These are phyloP conservation scores for Byasa hedistus DNA, from an alignment of 2,888 invertebrate species.

Conservation along the genomic window DNA sequence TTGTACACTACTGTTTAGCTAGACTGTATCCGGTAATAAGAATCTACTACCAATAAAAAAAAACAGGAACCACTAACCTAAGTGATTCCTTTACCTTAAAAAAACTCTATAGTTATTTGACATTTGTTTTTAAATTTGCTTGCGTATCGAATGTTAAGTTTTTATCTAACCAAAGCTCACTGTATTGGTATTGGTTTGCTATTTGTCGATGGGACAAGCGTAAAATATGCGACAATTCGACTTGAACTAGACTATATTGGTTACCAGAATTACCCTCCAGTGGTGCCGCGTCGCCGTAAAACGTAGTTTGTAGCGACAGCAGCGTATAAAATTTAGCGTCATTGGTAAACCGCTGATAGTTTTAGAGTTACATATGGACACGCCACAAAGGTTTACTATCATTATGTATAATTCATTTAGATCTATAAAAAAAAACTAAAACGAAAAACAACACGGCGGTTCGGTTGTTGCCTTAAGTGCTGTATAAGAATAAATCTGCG, in stretches of 20 bases:
- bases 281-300: not conserved
- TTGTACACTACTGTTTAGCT: no score
- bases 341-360: constrained; percentile 1
- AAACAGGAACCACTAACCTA: no score
- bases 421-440: not conserved
- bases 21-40: no score
- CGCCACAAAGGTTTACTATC: not conserved
- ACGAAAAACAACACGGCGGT: not conserved
- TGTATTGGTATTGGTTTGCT: not conserved
- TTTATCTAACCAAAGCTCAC: not conserved
- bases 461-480: constrained; percentile 5
- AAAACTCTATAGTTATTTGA: not conserved
- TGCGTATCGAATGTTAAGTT: not conserved
- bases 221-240: constrained; percentile 9
- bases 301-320: constrained; percentile 6
- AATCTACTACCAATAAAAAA: no score
- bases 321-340: not conserved
- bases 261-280: constrained; percentile 4
- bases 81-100: not conserved
- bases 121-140: not conserved
- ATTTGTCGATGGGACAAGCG: constrained; percentile 11
- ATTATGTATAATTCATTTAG: not conserved
- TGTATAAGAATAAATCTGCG: constrained; percentile 18
- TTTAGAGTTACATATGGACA: not conserved
- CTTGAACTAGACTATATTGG: constrained; percentile 10